Conservation (phyloP, 2,888 invertebrate species). For the Entomobrya proxima region DNA sequence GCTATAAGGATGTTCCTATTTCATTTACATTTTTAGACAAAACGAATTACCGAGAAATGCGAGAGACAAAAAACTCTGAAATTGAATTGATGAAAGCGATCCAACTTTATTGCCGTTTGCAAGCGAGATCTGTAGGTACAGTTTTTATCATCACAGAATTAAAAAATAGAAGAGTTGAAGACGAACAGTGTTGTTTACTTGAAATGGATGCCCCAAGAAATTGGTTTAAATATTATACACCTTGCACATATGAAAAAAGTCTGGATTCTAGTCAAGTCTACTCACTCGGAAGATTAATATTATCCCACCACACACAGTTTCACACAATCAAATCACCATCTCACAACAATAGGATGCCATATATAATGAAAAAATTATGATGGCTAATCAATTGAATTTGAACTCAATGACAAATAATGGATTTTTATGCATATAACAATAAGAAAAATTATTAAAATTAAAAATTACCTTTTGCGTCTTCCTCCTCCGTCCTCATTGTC, state of each 20-base stretch:
- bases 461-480: conserved; percentile 73
- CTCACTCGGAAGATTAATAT: background rate
- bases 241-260: too few relatives aligned
- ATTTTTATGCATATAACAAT: too few relatives aligned
- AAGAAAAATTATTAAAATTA: too few relatives aligned
- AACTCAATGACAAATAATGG: too few relatives aligned
- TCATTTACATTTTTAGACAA: conserved; percentile 6
- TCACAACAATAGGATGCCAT: background rate
- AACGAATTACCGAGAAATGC: background rate
- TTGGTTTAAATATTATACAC: too few relatives aligned
- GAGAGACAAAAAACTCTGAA: background rate
- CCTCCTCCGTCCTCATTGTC: conserved; percentile 74
- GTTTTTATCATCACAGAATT: too few relatives aligned
- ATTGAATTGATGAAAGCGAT: background rate
- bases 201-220: background rate
- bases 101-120: background rate
- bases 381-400: background rate
- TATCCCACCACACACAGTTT: conserved; percentile 29
- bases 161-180: background rate
- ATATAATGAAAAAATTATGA: background rate
- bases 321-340: conserved; percentile 27
- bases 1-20: background rate
- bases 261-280: background rate
- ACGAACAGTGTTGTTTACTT: background rate
- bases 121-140: background rate